Conservation (phyloP, 2,797 vertebrate genomes). For the Pantherophis alleghaniensis region DNA sequence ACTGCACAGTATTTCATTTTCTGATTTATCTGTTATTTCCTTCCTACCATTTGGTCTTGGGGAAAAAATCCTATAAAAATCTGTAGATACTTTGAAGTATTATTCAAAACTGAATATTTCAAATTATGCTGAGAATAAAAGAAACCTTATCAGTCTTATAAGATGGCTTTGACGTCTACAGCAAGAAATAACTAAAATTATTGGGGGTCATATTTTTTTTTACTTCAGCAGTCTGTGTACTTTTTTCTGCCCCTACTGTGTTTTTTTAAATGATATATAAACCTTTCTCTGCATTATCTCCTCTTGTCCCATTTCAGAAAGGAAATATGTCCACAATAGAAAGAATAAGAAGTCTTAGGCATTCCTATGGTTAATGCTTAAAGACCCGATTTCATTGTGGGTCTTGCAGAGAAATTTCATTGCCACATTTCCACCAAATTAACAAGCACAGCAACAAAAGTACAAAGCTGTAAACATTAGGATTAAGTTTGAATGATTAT, state of each 20-base stretch:
- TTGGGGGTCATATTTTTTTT: not conserved
- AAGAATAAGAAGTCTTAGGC: not conserved
- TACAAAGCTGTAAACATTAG: not conserved
- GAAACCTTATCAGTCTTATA: not conserved
- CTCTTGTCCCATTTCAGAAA: not conserved
- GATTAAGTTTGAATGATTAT: not conserved
- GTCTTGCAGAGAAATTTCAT: not conserved
- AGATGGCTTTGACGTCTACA: not conserved
- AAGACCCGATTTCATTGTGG: not conserved
- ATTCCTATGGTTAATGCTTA: not conserved
- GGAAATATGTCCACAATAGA: not conserved
- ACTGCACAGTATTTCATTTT: not conserved
- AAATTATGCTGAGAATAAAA: not conserved
- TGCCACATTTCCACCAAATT: not conserved
- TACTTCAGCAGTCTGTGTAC: too few relatives aligned
- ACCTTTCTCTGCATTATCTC: not conserved
- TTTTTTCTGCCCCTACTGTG: not conserved
- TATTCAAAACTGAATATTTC: not conserved
- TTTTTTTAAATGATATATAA: not conserved
- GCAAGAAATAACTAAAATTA: not conserved
- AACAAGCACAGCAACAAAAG: not conserved
- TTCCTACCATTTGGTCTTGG: not conserved
- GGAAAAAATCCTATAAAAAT: not conserved
- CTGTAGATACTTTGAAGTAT: not conserved
- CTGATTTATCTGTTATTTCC: not conserved